Evolutionary conservation across 2,888 invertebrate genomes (phyloP), one percentile per base, ranked within the genome.

Genomic region (Volucella zonaria): DNA sequence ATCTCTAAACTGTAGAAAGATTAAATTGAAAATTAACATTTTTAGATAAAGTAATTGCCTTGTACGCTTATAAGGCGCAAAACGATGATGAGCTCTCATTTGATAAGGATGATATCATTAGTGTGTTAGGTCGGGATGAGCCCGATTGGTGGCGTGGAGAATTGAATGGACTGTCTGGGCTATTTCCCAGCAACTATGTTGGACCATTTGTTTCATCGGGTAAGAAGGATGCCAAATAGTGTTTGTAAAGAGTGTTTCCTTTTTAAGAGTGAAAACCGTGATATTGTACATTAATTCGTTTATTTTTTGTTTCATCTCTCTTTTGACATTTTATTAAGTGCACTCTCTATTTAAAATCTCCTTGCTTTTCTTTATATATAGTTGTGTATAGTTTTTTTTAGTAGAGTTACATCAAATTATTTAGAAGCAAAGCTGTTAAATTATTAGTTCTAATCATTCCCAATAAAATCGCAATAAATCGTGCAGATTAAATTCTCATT

Each of bases 71-170:
- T 93, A 95, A 96, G 75, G 98, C 98, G 58, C 96, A 97, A 91
- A 98, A 98, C 90, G 96, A 96, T 11, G 99, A 99, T 91, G 99
- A 99, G 91, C 93, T 99, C 77, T 96, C 95, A 87, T 97, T 99
- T 91, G 95, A 96, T 79, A 97, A 97, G 90, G 97, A 97, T 88
- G 97, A 97, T 89, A 96, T 97, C 64, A 97, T 98, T 67, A 95
- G 95, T 11, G 96, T 98, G 56, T 94, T 98, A 3, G 96, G 96
- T 66, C 95, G 97, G 75, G 98, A 98, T 88, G 98, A 98, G 89
- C 96, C 96, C n/a, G 96, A 97, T 67, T 99, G 99, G 99, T 99
- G 98, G 98, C 96, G 96, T 91, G 99, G 99, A 70, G 97, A 98
- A 93, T 93, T 97, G 51, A 96, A 97, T 87, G 97, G 97, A 1